These are phyloP conservation scores for Orchesella flavescens DNA, from an alignment of 2,888 invertebrate genomes.

Conservation along the genomic window DNA sequence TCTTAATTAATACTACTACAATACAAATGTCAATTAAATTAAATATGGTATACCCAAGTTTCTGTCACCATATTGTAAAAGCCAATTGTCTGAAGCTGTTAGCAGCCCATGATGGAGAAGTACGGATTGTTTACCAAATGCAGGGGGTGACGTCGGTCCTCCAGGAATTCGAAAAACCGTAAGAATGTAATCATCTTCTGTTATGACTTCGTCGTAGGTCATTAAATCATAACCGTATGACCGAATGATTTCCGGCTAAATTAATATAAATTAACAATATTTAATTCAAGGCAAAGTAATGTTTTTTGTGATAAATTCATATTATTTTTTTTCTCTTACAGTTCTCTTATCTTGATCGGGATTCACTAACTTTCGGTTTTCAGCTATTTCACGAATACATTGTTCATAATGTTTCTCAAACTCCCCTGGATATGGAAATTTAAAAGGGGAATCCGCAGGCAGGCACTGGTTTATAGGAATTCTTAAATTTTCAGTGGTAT, in stretches of 20 bases:
- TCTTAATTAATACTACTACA: not conserved
- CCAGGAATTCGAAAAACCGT: slow-evolving; percentile 45
- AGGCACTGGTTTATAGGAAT: too few species aligned
- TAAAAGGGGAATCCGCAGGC: not conserved
- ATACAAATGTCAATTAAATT: not conserved
- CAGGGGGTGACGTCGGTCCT: slow-evolving; percentile 22
- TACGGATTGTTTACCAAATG: slow-evolving; percentile 36
- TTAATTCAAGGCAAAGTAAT: too few species aligned
- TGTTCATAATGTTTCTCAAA: slow-evolving; percentile 23
- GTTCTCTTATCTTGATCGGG: slow-evolving; percentile 24
- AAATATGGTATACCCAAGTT: slow-evolving; percentile 36
- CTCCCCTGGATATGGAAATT: too few species aligned
- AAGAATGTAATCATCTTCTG: slow-evolving; percentile 56
- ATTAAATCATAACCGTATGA: slow-evolving; percentile 14
- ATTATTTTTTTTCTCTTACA: slow-evolving; percentile 14
- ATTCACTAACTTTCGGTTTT: not conserved
- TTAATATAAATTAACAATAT: not conserved
- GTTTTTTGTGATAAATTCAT: too few species aligned
- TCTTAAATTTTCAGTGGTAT: too few species aligned
- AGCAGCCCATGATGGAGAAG: slow-evolving; percentile 52
- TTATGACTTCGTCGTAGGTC: slow-evolving; percentile 39
- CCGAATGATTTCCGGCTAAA: slow-evolving; percentile 23
- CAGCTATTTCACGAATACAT: slow-evolving; percentile 31
- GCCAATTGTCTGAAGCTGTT: slow-evolving; percentile 45
- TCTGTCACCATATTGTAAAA: slow-evolving; percentile 41